phyloP scores from a whole-genome alignment of 2,113 vertebrate genomes.

The Lycaon pictus region DNA sequence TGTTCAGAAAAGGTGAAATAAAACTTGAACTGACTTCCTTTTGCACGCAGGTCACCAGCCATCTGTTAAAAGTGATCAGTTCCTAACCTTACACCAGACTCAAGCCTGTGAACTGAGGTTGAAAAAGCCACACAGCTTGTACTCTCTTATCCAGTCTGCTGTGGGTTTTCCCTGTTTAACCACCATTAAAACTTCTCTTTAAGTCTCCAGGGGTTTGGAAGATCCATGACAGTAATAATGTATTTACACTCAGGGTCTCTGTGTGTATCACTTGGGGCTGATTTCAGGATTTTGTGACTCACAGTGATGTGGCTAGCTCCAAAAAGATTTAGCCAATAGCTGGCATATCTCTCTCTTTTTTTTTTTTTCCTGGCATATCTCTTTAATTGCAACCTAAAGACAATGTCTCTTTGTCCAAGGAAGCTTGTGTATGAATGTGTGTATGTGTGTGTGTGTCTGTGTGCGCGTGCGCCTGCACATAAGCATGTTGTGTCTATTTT shows the following conservation, averaged over 20 bases:
- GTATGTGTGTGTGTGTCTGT: background rate
- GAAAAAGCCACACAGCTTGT: slow-evolving; percentile 48
- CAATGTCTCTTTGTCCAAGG: slow-evolving; percentile 8
- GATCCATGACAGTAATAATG: slow-evolving; percentile 48
- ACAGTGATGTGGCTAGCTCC: background rate
- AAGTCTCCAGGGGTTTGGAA: slow-evolving; percentile 54
- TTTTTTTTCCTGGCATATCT: background rate
- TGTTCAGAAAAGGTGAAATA: slow-evolving; percentile 75
- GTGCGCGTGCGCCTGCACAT: background rate
- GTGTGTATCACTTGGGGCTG: background rate
- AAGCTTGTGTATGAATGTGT: background rate
- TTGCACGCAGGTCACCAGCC: slow-evolving; percentile 69
- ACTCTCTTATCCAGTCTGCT: background rate
- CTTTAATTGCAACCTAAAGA: slow-evolving; percentile 37
- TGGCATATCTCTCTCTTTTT: background rate
- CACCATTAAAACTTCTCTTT: slow-evolving; percentile 56
- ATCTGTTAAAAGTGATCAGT: slow-evolving; percentile 77
- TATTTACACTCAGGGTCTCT: slow-evolving; percentile 35
- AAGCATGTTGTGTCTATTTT: background rate
- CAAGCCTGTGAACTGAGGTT: slow-evolving; percentile 55
- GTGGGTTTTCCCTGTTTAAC: background rate
- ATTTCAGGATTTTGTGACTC: slow-evolving; percentile 30
- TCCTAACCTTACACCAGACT: background rate
- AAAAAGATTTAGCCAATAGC: slow-evolving; percentile 9
- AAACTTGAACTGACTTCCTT: slow-evolving; percentile 57